Base-by-base conservation (phyloP, 2,888 invertebrate species). In the Meghimatium bilineatum region DNA sequence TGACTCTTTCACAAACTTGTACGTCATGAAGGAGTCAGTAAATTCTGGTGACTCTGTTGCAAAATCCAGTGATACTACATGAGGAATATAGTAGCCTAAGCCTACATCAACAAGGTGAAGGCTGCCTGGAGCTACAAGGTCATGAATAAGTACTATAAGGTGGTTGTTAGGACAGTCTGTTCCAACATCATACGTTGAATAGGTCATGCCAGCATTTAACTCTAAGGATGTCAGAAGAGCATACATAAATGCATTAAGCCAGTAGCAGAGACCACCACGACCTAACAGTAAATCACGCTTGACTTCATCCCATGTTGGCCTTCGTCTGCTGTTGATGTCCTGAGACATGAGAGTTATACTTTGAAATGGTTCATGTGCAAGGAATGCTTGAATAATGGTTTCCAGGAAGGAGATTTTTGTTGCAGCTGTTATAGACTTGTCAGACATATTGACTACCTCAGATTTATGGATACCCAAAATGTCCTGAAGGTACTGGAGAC, bases 251-350 rank as follows among this genome's bases (percentile, higher is more conserved):
- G 84, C 74, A 67, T 87, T 86, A 10, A 81, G 77, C 29, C 76
- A 85, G 44, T 86, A 86, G 56, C 88, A 88, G 23, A 88, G 67
- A 14, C 88, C 88, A 2, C 87, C 88, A 12, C 60, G 60, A 17
- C 79, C 77, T 1, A 60, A 34, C n/a, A 86, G 80, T 20, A 87
- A 75, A 23, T 80, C 82, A 14, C 38, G 52, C 52, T 86, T 86
- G 32, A 88, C 85, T 32, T 75, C 81, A 0, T 78, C 60, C 75
- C 67, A 82, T 17, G 66, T 49, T 29, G 88, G 88, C 17, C 86
- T 79, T 32, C 56, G 76, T 52, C 85, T 77, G 17, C 80, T 20
- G 0, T 23, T 74, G 2, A 60, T 67, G 12, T 80, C 76, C 14
- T 38, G 26, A 0, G 85, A 74, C 85, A 87, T 85, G 3, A 88